phyloP scores from a whole-genome alignment of 64 coral and sea anemone species.

The Astreopora myriophthalma region DNA sequence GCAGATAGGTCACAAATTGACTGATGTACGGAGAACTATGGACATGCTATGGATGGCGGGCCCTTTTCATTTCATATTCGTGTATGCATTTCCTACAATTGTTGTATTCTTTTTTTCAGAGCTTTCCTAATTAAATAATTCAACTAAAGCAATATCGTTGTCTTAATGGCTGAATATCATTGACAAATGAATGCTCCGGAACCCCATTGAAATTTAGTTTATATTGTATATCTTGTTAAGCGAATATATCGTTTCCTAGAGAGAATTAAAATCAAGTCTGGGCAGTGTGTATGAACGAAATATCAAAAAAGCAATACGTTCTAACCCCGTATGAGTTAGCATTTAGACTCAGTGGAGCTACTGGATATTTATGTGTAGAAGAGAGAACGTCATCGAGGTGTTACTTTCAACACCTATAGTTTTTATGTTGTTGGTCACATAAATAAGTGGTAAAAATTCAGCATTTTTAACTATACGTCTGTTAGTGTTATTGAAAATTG shows the following conservation, averaged over 20 bases:
- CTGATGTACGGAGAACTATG: neutral
- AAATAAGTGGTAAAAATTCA: too few relatives aligned
- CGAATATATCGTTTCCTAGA: neutral
- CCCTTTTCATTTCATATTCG: neutral
- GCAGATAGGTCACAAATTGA: too few relatives aligned
- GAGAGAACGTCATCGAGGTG: too few relatives aligned
- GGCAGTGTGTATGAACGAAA: neutral
- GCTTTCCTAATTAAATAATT: neutral
- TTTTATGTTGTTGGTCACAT: too few relatives aligned
- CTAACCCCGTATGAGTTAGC: neutral
- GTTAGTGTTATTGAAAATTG: too few relatives aligned
- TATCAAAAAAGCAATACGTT: neutral
- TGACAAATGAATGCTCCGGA: neutral
- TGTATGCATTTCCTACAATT: neutral
- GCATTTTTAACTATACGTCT: too few relatives aligned
- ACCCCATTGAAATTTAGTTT: neutral
- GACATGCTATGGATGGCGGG: too few relatives aligned
- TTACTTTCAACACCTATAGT: too few relatives aligned
- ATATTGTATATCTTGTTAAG: slow-evolving; percentile 17
- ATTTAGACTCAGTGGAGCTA: too few relatives aligned
- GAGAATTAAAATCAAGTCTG: neutral
- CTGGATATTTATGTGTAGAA: too few relatives aligned
- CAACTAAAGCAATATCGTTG: slow-evolving; percentile 15
- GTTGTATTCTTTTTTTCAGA: neutral
- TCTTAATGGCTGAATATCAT: slow-evolving; percentile 5